phyloP scores from a whole-genome alignment of 2,113 vertebrate species.

The Phocoena phocoena region DNA sequence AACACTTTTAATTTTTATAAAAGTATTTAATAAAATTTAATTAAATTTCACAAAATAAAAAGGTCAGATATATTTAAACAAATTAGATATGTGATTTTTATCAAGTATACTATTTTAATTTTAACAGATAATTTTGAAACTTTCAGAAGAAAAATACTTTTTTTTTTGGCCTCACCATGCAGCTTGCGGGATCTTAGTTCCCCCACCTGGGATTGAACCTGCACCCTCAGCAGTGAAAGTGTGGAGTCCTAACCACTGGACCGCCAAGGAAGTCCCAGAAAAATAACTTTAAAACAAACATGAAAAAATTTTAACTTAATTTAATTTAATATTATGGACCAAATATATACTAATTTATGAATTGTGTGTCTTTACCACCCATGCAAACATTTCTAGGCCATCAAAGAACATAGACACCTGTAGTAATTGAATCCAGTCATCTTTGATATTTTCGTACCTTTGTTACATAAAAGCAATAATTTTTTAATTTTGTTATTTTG shows the following conservation, averaged over 20 bases:
- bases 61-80: not conserved
- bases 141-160: not conserved
- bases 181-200: not conserved
- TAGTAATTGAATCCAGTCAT: not conserved
- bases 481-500: not conserved
- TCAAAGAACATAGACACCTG: not conserved
- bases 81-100: not conserved
- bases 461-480: not conserved
- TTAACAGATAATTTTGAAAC: not conserved
- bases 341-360: not conserved
- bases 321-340: not conserved
- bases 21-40: not conserved
- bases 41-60: not conserved
- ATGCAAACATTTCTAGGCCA: not conserved
- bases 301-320: not conserved
- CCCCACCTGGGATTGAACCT: not conserved
- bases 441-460: not conserved
- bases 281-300: not conserved
- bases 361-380: not conserved
- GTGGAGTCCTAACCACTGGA: not conserved
- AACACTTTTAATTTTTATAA: not conserved
- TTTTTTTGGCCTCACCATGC: too few species aligned
- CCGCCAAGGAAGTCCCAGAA: not conserved
- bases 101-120: not conserved
- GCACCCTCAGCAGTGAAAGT: not conserved